Percentiles rank a stretch among this genome's conserved stretches.
These are phyloP conservation scores for Rhaphigaster nebulosa DNA, from an alignment of 2,888 invertebrate species.

Conservation along the genomic window DNA sequence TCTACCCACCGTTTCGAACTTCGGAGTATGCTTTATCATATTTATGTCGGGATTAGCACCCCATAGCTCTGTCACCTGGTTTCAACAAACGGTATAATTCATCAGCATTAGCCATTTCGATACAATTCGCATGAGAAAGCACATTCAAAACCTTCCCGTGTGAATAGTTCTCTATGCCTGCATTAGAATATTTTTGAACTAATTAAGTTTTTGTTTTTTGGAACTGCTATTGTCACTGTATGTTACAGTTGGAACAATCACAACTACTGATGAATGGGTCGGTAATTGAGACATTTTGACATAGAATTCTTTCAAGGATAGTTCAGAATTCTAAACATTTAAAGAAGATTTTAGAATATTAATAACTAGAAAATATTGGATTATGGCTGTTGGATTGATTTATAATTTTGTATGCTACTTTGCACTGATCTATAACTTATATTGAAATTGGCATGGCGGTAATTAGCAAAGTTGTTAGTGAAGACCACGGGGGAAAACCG, in stretches of 20 bases:
- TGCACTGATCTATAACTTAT: no score
- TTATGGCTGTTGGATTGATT: no score
- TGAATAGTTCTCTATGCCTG: not conserved
- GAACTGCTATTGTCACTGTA: not conserved
- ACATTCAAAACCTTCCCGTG: not conserved
- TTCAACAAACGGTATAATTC: not conserved
- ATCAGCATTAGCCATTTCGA: conserved; percentile 3
- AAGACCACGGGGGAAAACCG: no score
- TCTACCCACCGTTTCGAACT: not conserved
- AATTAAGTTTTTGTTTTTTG: not conserved
- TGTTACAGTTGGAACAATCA: not conserved
- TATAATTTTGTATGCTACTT: no score
- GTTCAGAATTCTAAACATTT: no score
- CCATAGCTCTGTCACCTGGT: not conserved
- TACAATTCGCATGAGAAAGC: conserved; percentile 38
- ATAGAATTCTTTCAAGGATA: no score
- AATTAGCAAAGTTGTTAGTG: no score
- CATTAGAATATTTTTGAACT: not conserved
- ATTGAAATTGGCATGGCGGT: no score
- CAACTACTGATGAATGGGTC: not conserved
- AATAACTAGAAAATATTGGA: no score
- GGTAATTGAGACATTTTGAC: no score
- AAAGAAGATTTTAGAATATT: no score
- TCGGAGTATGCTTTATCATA: not conserved
- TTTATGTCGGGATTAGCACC: not conserved